Evolutionary conservation across 2,113 vertebrate genomes (phyloP).

Genomic region (Scortum barcoo): DNA sequence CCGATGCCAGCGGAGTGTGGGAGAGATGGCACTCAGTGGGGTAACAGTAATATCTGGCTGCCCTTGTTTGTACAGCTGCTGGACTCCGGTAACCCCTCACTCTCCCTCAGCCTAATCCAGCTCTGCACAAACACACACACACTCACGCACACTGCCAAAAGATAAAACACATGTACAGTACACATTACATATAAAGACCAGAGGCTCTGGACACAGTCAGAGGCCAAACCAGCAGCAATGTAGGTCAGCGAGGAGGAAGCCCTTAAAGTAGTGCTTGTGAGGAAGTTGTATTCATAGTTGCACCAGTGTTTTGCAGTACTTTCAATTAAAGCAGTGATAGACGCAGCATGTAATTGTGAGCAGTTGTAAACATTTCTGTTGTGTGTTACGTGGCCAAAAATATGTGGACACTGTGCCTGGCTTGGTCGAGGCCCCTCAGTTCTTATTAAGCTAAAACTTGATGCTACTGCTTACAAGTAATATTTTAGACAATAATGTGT

Average conservation of each 20-base stretch:
- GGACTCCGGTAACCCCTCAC: slow-evolving; percentile 74
- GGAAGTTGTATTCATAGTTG: not conserved
- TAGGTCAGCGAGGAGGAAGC: slow-evolving; percentile 21
- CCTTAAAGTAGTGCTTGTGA: not conserved
- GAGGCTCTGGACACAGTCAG: slow-evolving; percentile 30
- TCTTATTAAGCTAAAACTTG: not conserved
- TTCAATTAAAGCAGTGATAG: not conserved
- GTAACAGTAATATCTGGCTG: slow-evolving; percentile 76
- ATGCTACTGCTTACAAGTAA: not conserved
- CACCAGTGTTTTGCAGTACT: not conserved
- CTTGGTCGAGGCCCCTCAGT: not conserved
- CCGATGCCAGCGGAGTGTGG: slow-evolving; percentile 56
- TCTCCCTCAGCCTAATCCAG: slow-evolving; percentile 63
- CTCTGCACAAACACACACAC: slow-evolving; percentile 35
- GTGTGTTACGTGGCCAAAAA: not conserved
- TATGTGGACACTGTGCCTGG: not conserved
- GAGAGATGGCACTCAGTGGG: slow-evolving; percentile 71
- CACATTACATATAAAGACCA: slow-evolving; percentile 22
- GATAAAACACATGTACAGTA: slow-evolving; percentile 30
- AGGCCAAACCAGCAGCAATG: slow-evolving; percentile 18
- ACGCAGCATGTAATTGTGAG: not conserved
- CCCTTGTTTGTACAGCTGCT: slow-evolving; percentile 84
- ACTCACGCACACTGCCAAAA: not conserved
- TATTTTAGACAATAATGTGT: not conserved
- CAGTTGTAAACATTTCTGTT: not conserved